A percentile compares a stretch with the other conserved stretches of the same genome.
These are phyloP conservation scores for Eulemur rubriventer DNA, from an alignment of 2,797 vertebrate species.

Conservation along the genomic window DNA sequence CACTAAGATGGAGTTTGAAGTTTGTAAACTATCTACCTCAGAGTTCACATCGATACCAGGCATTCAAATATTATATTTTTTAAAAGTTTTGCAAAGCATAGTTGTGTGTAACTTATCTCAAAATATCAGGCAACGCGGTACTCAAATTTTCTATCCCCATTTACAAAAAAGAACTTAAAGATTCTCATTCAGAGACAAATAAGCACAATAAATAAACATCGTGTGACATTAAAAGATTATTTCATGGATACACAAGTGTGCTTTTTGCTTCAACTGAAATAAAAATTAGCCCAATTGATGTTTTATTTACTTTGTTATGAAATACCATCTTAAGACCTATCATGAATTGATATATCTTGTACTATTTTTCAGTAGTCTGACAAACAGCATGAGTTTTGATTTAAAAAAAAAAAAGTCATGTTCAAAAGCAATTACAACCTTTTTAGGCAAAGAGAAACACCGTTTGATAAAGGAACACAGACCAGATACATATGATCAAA, in stretches of 20 bases:
- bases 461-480: conserved; percentile 56
- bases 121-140: background rate
- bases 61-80: conserved; percentile 15
- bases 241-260: background rate
- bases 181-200: background rate
- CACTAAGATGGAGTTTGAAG: background rate
- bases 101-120: background rate
- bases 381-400: conserved; percentile 46
- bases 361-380: conserved; percentile 38
- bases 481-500: conserved; percentile 59
- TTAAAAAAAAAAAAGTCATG: conserved; percentile 55
- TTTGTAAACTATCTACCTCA: background rate
- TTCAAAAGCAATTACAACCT: conserved; percentile 75
- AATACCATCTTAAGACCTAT: conserved; percentile 50
- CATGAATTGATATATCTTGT: conserved; percentile 40
- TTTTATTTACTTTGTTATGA: conserved; percentile 54
- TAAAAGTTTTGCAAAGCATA: conserved; percentile 30
- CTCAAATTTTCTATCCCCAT: conserved; percentile 12
- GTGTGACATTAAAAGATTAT: conserved; percentile 42
- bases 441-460: conserved; percentile 68
- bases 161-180: conserved; percentile 24
- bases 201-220: background rate
- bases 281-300: conserved; percentile 55
- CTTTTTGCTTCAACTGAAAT: conserved; percentile 44
- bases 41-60: background rate